phyloP scores from a whole-genome alignment of 2,888 invertebrate species.

The Lycaena phlaeas region DNA sequence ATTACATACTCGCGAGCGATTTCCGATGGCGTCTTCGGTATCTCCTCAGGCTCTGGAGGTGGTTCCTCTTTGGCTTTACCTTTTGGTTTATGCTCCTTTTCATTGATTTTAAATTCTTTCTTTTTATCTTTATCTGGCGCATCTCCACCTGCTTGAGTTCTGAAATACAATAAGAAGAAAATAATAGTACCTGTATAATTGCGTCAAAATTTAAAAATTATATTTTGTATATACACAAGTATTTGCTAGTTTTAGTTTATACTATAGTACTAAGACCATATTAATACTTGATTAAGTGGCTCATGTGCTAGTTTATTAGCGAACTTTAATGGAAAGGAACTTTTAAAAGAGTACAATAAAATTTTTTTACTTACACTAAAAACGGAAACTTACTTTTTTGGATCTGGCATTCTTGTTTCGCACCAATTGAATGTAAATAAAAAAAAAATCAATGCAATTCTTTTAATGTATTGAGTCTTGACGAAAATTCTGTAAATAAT shows the following conservation, averaged over 20 bases:
- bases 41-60: slow-evolving; percentile 28
- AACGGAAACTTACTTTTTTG: slow-evolving; percentile 32
- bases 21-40: slow-evolving; percentile 34
- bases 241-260: no score
- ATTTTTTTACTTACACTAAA: no score
- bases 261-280: no score
- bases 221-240: no score
- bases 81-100: slow-evolving; percentile 23
- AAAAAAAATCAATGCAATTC: no score
- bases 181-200: no score
- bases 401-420: slow-evolving; percentile 29
- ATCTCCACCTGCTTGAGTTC: slow-evolving; percentile 24
- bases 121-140: slow-evolving; percentile 25
- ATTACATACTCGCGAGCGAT: slow-evolving; percentile 28
- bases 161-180: slow-evolving; percentile 13
- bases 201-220: no score
- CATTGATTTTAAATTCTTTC: slow-evolving; percentile 13
- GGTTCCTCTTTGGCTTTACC: slow-evolving; percentile 22
- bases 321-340: no score
- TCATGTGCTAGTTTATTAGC: no score
- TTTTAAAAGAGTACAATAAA: no score
- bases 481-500: slow-evolving; percentile 15
- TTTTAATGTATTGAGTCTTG: slow-evolving; percentile 23
- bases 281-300: no score
- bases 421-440: no score